Evolutionary conservation across 1,140 invertebrate species (phyloP).

Genomic region (Caenorhabditis inopinata): DNA sequence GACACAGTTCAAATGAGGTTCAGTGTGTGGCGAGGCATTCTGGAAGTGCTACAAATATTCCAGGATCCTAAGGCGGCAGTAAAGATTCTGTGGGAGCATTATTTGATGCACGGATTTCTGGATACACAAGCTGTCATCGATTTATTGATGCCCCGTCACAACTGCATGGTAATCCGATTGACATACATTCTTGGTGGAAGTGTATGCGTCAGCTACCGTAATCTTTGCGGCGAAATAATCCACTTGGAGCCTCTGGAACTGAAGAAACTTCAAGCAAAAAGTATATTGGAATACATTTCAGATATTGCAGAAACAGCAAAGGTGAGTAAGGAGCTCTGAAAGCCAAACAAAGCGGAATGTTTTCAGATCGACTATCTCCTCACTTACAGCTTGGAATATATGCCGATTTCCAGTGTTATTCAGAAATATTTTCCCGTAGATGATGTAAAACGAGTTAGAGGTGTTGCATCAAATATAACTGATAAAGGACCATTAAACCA

Average conservation of each 20-base stretch:
- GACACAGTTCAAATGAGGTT: slow-evolving; percentile 40
- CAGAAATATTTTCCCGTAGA: background rate
- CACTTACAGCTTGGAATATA: background rate
- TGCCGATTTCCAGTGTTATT: slow-evolving; percentile 13
- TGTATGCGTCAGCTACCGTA: slow-evolving; percentile 42
- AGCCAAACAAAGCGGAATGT: background rate
- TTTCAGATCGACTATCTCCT: slow-evolving; percentile 42
- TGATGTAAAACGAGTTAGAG: slow-evolving; percentile 29
- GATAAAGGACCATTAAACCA: slow-evolving; percentile 30
- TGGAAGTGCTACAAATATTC: slow-evolving; percentile 47
- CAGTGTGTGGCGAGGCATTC: slow-evolving; percentile 46
- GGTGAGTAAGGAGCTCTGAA: background rate
- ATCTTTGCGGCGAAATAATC: slow-evolving; percentile 1
- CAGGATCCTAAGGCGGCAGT: slow-evolving; percentile 42
- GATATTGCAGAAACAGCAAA: slow-evolving; percentile 45
- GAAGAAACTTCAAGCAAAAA: slow-evolving; percentile 49
- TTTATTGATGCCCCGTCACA: slow-evolving; percentile 22
- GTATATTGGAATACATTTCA: slow-evolving; percentile 40
- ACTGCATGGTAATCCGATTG: slow-evolving; percentile 38
- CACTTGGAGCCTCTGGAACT: slow-evolving; percentile 46
- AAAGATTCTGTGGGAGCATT: slow-evolving; percentile 41
- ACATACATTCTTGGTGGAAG: slow-evolving; percentile 39
- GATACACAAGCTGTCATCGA: slow-evolving; percentile 40
- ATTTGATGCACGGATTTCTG: slow-evolving; percentile 43
- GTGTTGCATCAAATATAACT: slow-evolving; percentile 14